Conservation (phyloP, 2,888 invertebrate species). For the Syrista parreyssii region DNA sequence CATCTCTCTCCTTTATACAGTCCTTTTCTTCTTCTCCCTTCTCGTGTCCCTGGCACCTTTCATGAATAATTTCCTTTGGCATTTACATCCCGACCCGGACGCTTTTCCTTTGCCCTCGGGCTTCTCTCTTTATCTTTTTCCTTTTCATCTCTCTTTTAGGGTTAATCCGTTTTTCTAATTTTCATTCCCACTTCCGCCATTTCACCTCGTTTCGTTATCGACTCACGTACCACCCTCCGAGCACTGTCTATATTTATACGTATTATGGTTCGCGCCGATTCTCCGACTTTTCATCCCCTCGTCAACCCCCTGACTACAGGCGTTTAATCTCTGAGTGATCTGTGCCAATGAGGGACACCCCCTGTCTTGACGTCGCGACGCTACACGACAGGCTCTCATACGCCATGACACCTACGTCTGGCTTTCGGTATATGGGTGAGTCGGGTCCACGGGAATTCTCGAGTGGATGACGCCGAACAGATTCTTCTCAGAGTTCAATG, state of each 20-base stretch:
- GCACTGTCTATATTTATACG: too few relatives aligned
- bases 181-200: too few relatives aligned
- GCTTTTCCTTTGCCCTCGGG: slow-evolving; percentile 3
- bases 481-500: not conserved
- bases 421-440: not conserved
- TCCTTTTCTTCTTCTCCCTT: slow-evolving; percentile 31
- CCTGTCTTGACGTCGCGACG: too few relatives aligned
- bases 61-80: slow-evolving; percentile 52
- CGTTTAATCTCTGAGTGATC: not conserved
- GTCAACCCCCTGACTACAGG: too few relatives aligned
- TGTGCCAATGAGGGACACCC: not conserved
- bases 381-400: too few relatives aligned
- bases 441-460: not conserved
- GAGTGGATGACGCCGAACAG: not conserved
- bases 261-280: too few relatives aligned
- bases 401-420: too few relatives aligned
- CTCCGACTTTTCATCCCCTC: too few relatives aligned
- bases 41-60: slow-evolving; percentile 41
- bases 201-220: too few relatives aligned
- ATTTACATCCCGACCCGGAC: slow-evolving; percentile 36
- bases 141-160: not conserved
- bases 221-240: too few relatives aligned
- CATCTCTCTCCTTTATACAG: too few relatives aligned
- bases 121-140: slow-evolving; percentile 6
- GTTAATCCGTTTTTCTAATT: too few relatives aligned